Evolutionary conservation across 2,113 vertebrate species (phyloP).

Genomic region (Gorilla gorilla): DNA sequence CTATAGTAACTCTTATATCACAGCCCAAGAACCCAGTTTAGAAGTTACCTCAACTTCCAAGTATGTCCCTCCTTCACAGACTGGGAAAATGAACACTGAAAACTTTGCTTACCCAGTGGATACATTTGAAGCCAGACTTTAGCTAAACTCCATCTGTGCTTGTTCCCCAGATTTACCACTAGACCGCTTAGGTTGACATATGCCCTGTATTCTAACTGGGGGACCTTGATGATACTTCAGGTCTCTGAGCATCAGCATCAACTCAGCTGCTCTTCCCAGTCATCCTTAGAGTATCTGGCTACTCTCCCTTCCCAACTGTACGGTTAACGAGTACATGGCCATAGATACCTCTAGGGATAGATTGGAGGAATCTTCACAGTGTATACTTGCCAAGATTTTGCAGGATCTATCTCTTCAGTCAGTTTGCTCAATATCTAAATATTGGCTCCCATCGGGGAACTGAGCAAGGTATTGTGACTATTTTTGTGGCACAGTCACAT

Average conservation of each 20-base stretch:
- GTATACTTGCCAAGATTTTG: background rate
- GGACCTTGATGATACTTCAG: background rate
- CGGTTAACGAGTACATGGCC: background rate
- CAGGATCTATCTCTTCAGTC: background rate
- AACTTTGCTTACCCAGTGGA: background rate
- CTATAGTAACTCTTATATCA: background rate
- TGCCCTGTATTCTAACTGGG: background rate
- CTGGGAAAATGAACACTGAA: background rate
- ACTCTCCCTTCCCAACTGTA: background rate
- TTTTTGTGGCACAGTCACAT: background rate
- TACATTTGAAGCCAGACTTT: background rate
- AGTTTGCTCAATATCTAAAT: background rate
- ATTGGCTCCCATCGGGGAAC: background rate
- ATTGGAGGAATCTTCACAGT: background rate
- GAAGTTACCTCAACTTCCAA: background rate
- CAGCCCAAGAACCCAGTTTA: background rate
- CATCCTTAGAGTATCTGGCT: background rate
- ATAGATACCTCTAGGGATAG: background rate
- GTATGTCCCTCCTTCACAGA: background rate
- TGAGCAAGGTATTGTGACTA: background rate
- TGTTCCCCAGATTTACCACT: background rate
- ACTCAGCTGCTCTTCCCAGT: background rate
- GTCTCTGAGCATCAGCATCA: background rate
- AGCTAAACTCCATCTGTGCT: background rate
- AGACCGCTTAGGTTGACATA: rapidly evolving